Evolutionary conservation across 2,888 invertebrate genomes (phyloP).

Genomic region (Acronicta psi): DNA sequence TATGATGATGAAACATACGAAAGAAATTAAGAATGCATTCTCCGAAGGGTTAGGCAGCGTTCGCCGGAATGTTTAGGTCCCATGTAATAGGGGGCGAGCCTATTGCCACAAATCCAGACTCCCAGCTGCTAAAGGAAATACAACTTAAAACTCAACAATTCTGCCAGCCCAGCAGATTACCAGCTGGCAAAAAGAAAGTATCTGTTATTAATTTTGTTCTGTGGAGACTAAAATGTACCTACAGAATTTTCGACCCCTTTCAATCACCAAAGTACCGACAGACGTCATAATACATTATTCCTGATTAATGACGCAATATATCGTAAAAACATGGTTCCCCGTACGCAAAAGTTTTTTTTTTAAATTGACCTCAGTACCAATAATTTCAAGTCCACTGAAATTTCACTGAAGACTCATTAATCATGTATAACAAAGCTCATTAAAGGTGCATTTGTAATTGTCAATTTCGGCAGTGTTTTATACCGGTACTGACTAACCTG

Average conservation of each 20-base stretch:
- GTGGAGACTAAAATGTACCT: background rate
- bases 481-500: slow-evolving; percentile 55
- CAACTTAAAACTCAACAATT: no score
- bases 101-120: no score
- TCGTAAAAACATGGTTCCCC: slow-evolving; percentile 46
- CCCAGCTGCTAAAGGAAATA: no score
- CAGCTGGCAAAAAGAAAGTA: no score
- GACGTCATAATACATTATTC: slow-evolving; percentile 31
- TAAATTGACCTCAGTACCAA: slow-evolving; percentile 49
- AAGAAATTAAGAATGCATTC: no score
- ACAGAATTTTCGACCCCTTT: slow-evolving; percentile 19
- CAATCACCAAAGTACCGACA: slow-evolving; percentile 33
- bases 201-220: no score
- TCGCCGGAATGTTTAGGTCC: no score
- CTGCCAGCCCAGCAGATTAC: no score
- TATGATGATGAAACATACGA: no score
- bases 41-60: no score
- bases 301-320: slow-evolving; percentile 57
- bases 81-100: no score
- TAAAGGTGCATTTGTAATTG: slow-evolving; percentile 85
- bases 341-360: slow-evolving; percentile 46
- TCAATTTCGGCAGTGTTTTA: slow-evolving; percentile 77
- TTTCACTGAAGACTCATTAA: slow-evolving; percentile 76
- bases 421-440: slow-evolving; percentile 83
- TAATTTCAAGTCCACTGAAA: slow-evolving; percentile 64